These are phyloP conservation scores for Lepisosteus oculatus DNA, from an alignment of 2,113 vertebrate species.

Conservation along the genomic window DNA sequence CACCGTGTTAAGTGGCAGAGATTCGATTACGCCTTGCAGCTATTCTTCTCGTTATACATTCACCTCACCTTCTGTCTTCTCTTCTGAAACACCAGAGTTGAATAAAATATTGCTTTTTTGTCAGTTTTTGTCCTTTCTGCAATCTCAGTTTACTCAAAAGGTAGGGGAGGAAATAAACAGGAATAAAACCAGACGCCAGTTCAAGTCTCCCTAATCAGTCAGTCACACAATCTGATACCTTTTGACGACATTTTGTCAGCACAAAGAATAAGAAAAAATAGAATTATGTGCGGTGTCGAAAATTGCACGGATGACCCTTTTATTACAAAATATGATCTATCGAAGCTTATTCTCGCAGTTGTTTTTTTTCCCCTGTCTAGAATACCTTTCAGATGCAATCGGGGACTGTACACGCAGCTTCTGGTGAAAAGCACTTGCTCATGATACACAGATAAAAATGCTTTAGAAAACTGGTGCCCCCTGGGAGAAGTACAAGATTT, in stretches of 20 bases:
- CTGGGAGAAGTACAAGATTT: too few relatives aligned
- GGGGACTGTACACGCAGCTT: too few relatives aligned
- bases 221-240: constrained; percentile 40
- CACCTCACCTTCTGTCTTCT: constrained; percentile 32
- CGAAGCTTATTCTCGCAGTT: constrained; percentile 33
- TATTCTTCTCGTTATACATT: constrained; percentile 29
- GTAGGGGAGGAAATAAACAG: constrained; percentile 35
- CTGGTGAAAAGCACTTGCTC: too few relatives aligned
- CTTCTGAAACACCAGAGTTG: constrained; percentile 38
- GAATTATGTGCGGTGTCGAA: constrained; percentile 26
- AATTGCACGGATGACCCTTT: constrained; percentile 24
- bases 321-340: constrained; percentile 31
- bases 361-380: constrained; percentile 1
- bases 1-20: constrained; percentile 14
- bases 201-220: constrained; percentile 8
- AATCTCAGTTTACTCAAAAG: constrained; percentile 38
- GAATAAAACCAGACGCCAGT: constrained; percentile 25
- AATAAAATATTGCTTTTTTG: constrained; percentile 28
- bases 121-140: constrained; percentile 25
- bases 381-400: too few relatives aligned
- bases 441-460: too few relatives aligned
- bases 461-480: too few relatives aligned
- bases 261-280: constrained; percentile 29
- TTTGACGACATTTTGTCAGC: constrained; percentile 25
- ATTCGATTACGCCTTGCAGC: constrained; percentile 35